Base-by-base conservation (phyloP, 2,113 vertebrate genomes). In the Saccopteryx leptura region DNA sequence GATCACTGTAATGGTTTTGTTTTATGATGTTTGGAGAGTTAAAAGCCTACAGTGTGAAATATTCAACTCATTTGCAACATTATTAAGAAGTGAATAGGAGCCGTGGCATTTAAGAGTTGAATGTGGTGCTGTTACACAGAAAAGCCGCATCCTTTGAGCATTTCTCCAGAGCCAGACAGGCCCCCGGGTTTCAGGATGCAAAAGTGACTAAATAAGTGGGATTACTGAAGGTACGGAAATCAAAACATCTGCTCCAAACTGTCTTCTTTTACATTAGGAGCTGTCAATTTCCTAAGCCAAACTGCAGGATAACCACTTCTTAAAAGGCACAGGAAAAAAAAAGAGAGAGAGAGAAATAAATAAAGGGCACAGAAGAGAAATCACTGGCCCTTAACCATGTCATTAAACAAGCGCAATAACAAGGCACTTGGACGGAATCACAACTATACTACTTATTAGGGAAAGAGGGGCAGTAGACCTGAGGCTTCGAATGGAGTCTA, bases 11-110 rank as follows among this genome's bases (percentile, higher is more conserved):
- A 88, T 82, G 80, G 72, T 69, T 92, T 86, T 75, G 81, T 85
- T 81, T 90, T 79, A 96, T 63, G 69, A 65, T 60, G 74, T 86
- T 88, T 95, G 78, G 71, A 63, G 81, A 88, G 90, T 92, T 96
- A 82, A 66, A 92, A 90, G 56, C 74, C 61, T 46, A 56, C 68
- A 21, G 7, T 39, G 33, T 87, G 68, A 93, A 92, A 60, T 71
- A 85, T 39, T 54, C 81, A 83, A n/a, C 56, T 74, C 50, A 31
- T 87, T 76, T 76, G 80, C 24, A 52, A 82, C 66, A 74, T 92
- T 81, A 54, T 85, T 93, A 72, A 81, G 83, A 31, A 75, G 61
- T 75, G 83, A 89, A 93, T 56, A n/a, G 39, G 52, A 74, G 69
- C n/a, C 15, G 0, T 48, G 63, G 58, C 46, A 52, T 69, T 65